These are phyloP conservation scores for Amblyornis subalaris DNA, from an alignment of 2,113 vertebrate genomes.

Conservation along the genomic window DNA sequence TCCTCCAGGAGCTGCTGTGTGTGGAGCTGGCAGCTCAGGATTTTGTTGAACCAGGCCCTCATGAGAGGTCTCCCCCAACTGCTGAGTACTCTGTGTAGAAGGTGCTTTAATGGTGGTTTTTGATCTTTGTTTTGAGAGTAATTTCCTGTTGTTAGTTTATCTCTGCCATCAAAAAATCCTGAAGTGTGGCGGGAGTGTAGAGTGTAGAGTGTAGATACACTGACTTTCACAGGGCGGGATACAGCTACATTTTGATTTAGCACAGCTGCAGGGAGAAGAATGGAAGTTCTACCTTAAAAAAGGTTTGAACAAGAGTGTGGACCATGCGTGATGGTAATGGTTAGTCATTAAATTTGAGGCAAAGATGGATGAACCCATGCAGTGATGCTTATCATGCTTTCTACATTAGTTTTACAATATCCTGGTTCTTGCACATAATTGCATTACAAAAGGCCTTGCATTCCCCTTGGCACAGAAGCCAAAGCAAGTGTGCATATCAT, in stretches of 20 bases:
- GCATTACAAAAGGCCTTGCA: background rate
- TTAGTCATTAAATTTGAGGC: background rate
- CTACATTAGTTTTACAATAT: background rate
- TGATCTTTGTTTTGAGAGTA: background rate
- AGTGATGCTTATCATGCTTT: slow-evolving; percentile 10
- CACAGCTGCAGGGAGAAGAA: background rate
- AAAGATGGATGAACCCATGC: background rate
- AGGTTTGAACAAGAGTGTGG: background rate
- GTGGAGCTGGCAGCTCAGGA: background rate
- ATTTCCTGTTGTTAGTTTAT: background rate
- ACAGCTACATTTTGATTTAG: background rate
- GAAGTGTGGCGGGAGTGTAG: background rate
- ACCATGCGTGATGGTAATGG: background rate
- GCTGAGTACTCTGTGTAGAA: background rate
- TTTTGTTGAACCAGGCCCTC: background rate
- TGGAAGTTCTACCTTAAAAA: background rate
- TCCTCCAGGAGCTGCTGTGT: background rate
- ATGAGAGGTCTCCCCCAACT: background rate
- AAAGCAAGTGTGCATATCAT: background rate
- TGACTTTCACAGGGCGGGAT: background rate
- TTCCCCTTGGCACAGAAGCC: slow-evolving; percentile 5
- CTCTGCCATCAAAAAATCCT: background rate
- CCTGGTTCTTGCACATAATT: background rate
- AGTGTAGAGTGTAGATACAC: background rate
- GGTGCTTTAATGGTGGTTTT: background rate